Base-by-base conservation (phyloP, 2,888 invertebrate genomes). In the Koerneria pararmatus region DNA sequence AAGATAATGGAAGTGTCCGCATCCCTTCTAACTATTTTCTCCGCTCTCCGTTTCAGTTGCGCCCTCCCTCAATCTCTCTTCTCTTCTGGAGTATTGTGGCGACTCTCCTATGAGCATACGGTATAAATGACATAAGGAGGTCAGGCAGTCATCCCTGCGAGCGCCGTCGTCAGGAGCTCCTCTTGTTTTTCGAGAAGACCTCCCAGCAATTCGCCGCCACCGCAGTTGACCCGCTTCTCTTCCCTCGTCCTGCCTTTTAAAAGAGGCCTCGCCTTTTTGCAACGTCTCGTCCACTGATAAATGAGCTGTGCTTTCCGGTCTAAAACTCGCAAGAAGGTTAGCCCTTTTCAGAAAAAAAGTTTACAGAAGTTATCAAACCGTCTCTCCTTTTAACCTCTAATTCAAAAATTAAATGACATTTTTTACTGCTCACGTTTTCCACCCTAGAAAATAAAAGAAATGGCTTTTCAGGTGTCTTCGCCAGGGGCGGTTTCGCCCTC, bases 11-110 rank as follows among this genome's bases (percentile, higher is more conserved):
- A n/a, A n/a, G n/a, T n/a, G n/a, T n/a, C n/a, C n/a, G n/a, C n/a
- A n/a, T n/a, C n/a, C n/a, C n/a, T 19, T 58, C 58, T n/a, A 22
- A 22, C 35, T 35, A 11, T 35, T 27, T 32, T 22, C 32, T 41
- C 41, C 15, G 15, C 11, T n/a, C n/a, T n/a, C n/a, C n/a, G n/a
- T n/a, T n/a, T n/a, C n/a, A n/a, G n/a, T n/a, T n/a, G n/a, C n/a
- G n/a, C n/a, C n/a, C n/a, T n/a, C n/a, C n/a, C n/a, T 56, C 56
- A n/a, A n/a, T 6, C 15, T 27, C 35, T 35, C 15, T 41, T 11
- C n/a, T 58, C 58, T 37, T 32, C 58, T 8, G 27, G 34, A 58
- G 58, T 58, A 46, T 46, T 41, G 37, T 37, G 58, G 58, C 58
- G 8, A 41, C n/a, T n/a, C n/a, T n/a, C n/a, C n/a, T n/a, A n/a